These are phyloP conservation scores for Phoeniculus purpureus DNA, from an alignment of 2,797 vertebrate species.

Conservation along the genomic window DNA sequence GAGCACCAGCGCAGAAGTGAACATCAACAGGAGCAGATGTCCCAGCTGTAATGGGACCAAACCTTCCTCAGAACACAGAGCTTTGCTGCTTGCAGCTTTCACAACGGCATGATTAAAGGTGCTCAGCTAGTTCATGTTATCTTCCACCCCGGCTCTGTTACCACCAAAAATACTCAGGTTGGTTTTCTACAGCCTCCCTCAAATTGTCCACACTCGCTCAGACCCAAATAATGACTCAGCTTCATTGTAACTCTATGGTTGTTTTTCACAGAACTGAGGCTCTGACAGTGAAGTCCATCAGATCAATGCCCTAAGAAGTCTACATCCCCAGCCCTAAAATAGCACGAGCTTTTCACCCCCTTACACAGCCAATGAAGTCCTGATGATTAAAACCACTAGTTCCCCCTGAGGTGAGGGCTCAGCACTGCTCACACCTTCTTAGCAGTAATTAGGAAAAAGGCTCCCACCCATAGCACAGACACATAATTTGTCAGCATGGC, in stretches of 20 bases:
- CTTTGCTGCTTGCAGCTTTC: neutral
- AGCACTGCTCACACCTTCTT: neutral
- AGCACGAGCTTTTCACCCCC: neutral
- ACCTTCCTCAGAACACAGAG: neutral
- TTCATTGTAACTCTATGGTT: neutral
- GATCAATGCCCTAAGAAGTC: neutral
- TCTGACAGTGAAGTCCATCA: neutral
- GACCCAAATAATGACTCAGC: neutral
- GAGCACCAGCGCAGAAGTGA: neutral
- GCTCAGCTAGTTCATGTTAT: neutral
- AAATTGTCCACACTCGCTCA: neutral
- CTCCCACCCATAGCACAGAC: neutral
- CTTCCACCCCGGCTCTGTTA: neutral
- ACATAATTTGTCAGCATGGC: neutral
- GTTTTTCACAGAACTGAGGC: neutral
- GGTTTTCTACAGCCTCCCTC: neutral
- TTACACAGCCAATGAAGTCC: neutral
- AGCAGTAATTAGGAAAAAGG: slow-evolving; percentile 11
- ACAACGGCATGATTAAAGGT: accelerated
- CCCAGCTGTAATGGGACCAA: neutral
- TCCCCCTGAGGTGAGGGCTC: neutral
- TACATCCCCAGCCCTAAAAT: neutral
- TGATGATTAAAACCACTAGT: neutral
- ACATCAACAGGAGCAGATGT: neutral
- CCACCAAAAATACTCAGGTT: neutral